Evolutionary conservation across 2,797 vertebrate species (phyloP).

Genomic region (Lindbergichthys nudifrons): DNA sequence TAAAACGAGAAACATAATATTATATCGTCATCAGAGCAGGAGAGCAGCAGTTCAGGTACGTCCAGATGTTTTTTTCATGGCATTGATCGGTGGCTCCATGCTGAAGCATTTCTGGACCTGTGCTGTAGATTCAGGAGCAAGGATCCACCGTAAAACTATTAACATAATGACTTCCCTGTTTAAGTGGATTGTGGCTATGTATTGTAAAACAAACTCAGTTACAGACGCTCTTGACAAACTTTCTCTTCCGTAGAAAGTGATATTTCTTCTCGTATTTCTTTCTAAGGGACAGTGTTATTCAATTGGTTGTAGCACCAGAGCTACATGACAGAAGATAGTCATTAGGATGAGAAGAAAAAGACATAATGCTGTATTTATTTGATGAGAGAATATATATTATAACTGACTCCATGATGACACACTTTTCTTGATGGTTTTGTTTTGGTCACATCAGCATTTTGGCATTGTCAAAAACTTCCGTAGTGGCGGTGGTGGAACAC

Average conservation of each 20-base stretch:
- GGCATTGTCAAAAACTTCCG: constrained; percentile 54
- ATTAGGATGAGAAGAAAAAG: constrained; percentile 30
- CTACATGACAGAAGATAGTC: constrained; percentile 29
- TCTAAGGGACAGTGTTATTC: constrained; percentile 37
- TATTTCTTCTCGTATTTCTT: constrained; percentile 57
- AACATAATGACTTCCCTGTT: constrained; percentile 84
- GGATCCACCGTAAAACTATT: constrained; percentile 78
- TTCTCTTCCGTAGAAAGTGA: constrained; percentile 67
- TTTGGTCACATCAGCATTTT: constrained; percentile 79
- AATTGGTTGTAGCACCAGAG: constrained; percentile 62
- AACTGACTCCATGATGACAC: constrained; percentile 25
- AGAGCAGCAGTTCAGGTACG: constrained; percentile 45
- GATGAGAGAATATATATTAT: constrained; percentile 34
- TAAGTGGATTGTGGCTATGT: constrained; percentile 81
- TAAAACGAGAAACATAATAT: constrained; percentile 37
- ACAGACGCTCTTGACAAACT: constrained; percentile 77
- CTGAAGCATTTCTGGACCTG: constrained; percentile 50
- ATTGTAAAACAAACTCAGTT: constrained; percentile 82
- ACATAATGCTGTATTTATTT: constrained; percentile 24
- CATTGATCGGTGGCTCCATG: constrained; percentile 37
- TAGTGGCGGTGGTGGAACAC: constrained; percentile 22
- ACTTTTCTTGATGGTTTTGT: constrained; percentile 43
- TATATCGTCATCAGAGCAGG: constrained; percentile 32
- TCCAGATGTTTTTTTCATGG: constrained; percentile 47
- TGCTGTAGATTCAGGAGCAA: constrained; percentile 59